Percentiles rank a stretch among this genome's conserved stretches.
phyloP scores from a whole-genome alignment of 2,113 vertebrate genomes.

The Larimichthys crocea region DNA sequence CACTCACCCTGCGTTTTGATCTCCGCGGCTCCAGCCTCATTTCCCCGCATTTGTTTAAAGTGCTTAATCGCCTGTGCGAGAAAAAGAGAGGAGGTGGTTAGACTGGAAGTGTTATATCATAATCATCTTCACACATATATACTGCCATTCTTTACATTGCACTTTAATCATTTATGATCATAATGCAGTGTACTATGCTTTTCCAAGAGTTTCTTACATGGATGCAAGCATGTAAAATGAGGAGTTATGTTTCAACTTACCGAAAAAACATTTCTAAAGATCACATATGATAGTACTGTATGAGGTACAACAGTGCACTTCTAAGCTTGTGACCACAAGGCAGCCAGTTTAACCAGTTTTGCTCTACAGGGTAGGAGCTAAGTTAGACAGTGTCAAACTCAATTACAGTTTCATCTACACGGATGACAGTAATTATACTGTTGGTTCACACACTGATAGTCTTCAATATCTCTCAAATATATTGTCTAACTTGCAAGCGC shows the following conservation, averaged over 20 bases:
- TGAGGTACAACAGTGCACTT: background rate
- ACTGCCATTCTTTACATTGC: background rate
- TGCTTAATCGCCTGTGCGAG: slow-evolving; percentile 85
- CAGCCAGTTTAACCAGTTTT: background rate
- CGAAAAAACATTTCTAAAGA: background rate
- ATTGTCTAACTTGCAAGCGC: background rate
- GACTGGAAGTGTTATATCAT: background rate
- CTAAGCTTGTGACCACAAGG: too few species aligned
- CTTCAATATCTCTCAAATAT: background rate
- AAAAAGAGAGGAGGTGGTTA: background rate
- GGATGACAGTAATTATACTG: background rate
- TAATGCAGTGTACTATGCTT: background rate
- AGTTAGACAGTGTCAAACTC: background rate
- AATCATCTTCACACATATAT: background rate
- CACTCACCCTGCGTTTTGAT: slow-evolving; percentile 84
- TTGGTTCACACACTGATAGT: background rate
- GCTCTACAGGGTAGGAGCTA: too few species aligned
- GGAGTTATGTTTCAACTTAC: background rate
- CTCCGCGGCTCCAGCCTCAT: slow-evolving; percentile 88
- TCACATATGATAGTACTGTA: background rate
- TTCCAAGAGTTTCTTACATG: background rate
- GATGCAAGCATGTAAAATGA: background rate
- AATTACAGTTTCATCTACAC: background rate
- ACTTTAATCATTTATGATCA: background rate
- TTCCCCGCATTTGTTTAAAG: slow-evolving; percentile 88